Evolutionary conservation across 2,797 vertebrate species (phyloP).

Genomic region (Graptemys geographica): DNA sequence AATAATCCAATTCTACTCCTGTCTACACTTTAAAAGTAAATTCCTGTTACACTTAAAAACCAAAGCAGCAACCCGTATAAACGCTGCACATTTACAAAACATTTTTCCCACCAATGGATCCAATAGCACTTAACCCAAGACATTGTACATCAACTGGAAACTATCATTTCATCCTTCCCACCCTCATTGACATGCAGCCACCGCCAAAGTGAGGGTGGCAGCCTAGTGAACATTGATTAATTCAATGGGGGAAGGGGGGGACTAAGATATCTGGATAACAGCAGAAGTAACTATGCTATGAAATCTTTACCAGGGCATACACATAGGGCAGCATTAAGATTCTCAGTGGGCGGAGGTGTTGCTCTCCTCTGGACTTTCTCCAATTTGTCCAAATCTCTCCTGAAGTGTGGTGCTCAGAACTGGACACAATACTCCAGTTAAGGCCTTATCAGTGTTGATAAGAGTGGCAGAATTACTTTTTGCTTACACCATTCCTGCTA

Average conservation of each 20-base stretch:
- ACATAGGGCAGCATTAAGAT: neutral
- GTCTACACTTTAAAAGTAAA: too few relatives aligned
- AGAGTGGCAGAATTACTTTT: neutral
- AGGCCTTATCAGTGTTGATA: too few relatives aligned
- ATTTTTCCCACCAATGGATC: rapidly evolving
- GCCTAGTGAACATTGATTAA: neutral
- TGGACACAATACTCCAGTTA: too few relatives aligned
- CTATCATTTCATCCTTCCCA: rapidly evolving
- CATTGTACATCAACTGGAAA: rapidly evolving
- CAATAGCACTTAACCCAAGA: rapidly evolving
- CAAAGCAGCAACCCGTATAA: neutral
- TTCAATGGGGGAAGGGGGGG: neutral
- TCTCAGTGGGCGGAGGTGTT: neutral
- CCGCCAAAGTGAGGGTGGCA: neutral
- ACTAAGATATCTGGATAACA: neutral
- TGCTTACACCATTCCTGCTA: neutral
- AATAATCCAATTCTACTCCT: neutral
- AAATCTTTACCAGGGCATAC: neutral
- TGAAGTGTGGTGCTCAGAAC: too few relatives aligned
- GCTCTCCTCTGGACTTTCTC: too few relatives aligned
- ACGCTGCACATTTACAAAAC: neutral
- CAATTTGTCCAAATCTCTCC: too few relatives aligned
- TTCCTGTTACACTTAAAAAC: neutral
- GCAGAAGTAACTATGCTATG: neutral
- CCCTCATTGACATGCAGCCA: rapidly evolving